A percentile compares a stretch with the other conserved stretches of the same genome.
Evolutionary conservation across 30 jellyfish, hydroid and myxozoan genomes (phyloP).

Genomic region (Sanderia malayensis): DNA sequence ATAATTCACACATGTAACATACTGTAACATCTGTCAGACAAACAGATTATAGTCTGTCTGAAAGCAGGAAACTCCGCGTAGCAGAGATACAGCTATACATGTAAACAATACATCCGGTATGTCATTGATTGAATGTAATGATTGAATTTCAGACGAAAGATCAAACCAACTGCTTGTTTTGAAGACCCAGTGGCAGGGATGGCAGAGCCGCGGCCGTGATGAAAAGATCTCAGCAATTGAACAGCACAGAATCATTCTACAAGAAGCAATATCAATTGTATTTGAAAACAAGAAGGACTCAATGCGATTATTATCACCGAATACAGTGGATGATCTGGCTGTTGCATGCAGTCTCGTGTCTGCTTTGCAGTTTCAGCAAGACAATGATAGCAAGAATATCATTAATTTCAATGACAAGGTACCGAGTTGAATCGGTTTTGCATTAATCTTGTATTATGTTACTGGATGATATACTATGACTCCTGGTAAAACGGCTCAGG

Average conservation of each 20-base stretch:
- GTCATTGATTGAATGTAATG: too few species aligned
- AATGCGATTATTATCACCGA: conserved; percentile 11
- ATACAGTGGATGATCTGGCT: conserved; percentile 42
- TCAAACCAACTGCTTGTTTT: conserved; percentile 69
- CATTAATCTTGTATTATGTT: too few species aligned
- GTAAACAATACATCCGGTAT: too few species aligned
- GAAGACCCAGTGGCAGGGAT: conserved; percentile 82
- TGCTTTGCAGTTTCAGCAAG: conserved; percentile 72
- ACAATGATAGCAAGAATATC: conserved; percentile 50
- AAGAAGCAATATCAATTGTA: conserved; percentile 83
- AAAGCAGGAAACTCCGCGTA: too few species aligned
- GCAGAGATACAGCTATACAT: too few species aligned
- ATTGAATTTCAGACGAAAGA: conserved; percentile 64
- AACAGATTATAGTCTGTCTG: too few species aligned
- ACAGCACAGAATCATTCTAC: conserved; percentile 64
- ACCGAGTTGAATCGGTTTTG: too few species aligned
- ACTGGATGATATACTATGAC: too few species aligned
- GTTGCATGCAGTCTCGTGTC: conserved; percentile 55
- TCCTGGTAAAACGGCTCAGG: too few species aligned
- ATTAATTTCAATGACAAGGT: conserved; percentile 56
- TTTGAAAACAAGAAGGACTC: conserved; percentile 67
- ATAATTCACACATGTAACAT: too few species aligned
- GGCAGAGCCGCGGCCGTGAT: conserved; percentile 58
- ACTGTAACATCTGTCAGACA: too few species aligned
- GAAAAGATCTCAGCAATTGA: conserved; percentile 40